Conservation (phyloP, 2,888 invertebrate species). For the Mesorhabditis sp. region DNA sequence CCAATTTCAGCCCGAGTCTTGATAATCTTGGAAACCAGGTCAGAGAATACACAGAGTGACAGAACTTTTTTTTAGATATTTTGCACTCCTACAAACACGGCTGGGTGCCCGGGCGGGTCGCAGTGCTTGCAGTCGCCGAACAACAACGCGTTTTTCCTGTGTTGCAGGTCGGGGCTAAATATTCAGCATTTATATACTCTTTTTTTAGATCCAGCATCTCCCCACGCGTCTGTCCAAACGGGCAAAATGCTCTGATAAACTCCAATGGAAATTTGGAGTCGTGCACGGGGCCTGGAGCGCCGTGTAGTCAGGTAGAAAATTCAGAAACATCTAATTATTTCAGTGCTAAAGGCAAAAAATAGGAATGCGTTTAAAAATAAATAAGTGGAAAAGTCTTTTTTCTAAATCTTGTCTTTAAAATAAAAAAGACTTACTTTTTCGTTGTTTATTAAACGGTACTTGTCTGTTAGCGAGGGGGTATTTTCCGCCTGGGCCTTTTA, state of each 20-base stretch:
- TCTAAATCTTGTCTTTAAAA: no score
- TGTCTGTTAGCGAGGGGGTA: no score
- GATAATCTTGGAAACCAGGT: conserved; percentile 31
- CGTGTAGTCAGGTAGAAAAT: conserved; percentile 29
- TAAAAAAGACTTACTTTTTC: no score
- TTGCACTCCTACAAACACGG: conserved; percentile 10
- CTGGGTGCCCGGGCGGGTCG: conserved; percentile 27
- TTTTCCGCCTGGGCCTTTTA: no score
- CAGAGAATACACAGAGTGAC: conserved; percentile 6
- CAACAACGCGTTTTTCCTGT: conserved; percentile 22
- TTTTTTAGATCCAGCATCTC: conserved; percentile 22
- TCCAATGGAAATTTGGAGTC: conserved; percentile 35
- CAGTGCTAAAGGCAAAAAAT: no score
- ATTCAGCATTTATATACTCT: conserved; percentile 28
- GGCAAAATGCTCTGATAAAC: conserved; percentile 47
- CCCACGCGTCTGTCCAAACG: conserved; percentile 47
- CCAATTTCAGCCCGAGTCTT: conserved; percentile 36
- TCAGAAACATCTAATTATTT: no score
- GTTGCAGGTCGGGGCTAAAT: conserved; percentile 12
- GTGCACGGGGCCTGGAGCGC: conserved; percentile 47
- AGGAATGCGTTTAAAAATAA: no score
- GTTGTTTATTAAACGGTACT: no score
- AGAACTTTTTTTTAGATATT: conserved; percentile 15
- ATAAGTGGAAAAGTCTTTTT: no score
- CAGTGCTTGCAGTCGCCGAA: conserved; percentile 35